Conservation (phyloP, 2,113 vertebrate species). For the Hyperopisus bebe region DNA sequence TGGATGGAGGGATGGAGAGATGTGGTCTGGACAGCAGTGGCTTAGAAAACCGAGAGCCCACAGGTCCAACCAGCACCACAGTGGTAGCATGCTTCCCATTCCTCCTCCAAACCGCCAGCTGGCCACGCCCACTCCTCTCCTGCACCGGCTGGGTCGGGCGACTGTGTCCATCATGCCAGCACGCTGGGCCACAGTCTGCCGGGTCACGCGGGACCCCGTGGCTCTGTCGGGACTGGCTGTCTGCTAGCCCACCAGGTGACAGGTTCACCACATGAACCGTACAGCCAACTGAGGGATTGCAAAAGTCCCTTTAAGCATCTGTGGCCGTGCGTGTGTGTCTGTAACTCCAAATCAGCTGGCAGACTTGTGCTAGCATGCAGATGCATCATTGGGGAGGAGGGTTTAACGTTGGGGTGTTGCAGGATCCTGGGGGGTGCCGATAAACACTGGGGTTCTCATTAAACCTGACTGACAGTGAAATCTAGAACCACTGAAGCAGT, state of each 20-base stretch:
- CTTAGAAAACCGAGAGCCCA: constrained; percentile 55
- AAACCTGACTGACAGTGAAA: constrained; percentile 20
- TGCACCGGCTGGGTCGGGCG: background rate
- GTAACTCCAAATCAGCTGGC: background rate
- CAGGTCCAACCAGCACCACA: constrained; percentile 53
- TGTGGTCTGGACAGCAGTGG: constrained; percentile 51
- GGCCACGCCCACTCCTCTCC: constrained; percentile 60
- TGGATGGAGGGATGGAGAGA: constrained; percentile 33
- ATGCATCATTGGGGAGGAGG: background rate
- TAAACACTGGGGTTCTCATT: background rate
- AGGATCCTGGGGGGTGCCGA: background rate
- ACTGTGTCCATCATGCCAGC: background rate
- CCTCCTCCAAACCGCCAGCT: constrained; percentile 64
- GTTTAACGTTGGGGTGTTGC: background rate
- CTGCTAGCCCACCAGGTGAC: background rate
- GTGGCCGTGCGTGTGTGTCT: background rate
- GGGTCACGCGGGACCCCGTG: background rate
- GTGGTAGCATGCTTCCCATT: constrained; percentile 64
- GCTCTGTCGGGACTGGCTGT: background rate
- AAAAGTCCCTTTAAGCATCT: background rate
- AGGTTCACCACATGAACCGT: background rate
- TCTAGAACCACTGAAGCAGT: constrained; percentile 12
- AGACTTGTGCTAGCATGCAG: background rate
- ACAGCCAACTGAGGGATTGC: background rate
- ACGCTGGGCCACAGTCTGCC: background rate